phyloP scores from a whole-genome alignment of 2,888 invertebrate genomes.

The Agapetus fuscipes region DNA sequence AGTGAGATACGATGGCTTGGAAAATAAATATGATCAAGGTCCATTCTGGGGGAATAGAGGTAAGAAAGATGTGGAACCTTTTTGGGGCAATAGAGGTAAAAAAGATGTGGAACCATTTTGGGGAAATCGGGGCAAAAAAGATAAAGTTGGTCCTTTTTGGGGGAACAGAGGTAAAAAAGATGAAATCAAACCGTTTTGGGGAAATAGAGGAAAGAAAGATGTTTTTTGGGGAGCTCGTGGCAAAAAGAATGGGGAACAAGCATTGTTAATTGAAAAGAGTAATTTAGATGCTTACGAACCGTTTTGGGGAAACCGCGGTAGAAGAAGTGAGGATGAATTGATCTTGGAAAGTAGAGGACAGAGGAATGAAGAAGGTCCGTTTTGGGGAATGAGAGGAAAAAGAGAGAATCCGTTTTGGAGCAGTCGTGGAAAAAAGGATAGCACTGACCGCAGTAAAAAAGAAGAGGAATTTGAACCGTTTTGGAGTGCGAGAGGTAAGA shows the following conservation, averaged over 20 bases:
- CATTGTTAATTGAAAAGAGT: conserved; percentile 22
- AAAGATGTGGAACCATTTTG: conserved; percentile 18
- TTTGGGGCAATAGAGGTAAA: conserved; percentile 29
- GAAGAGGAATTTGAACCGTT: conserved; percentile 24
- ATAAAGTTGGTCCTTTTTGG: conserved; percentile 34
- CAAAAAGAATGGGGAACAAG: conserved; percentile 25
- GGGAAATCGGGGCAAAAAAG: conserved; percentile 23
- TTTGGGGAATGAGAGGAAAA: conserved; percentile 28
- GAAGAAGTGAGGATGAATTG: conserved; percentile 22
- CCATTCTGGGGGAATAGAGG: conserved; percentile 23
- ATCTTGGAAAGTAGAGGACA: conserved; percentile 30
- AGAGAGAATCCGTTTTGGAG: conserved; percentile 26
- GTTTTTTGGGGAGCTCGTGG: conserved; percentile 28
- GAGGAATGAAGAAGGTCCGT: conserved; percentile 22
- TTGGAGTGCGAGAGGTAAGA: conserved; percentile 29
- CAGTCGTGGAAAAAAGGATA: conserved; percentile 29
- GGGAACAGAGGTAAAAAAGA: conserved; percentile 8
- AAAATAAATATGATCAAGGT: conserved; percentile 23
- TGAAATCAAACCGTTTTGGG: conserved; percentile 26
- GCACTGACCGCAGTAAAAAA: no score
- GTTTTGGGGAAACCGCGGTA: conserved; percentile 29
- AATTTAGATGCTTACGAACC: conserved; percentile 28
- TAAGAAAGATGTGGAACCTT: conserved; percentile 24
- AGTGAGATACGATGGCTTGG: no score
- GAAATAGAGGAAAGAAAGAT: conserved; percentile 24